Evolutionary conservation across 2,888 invertebrate genomes (phyloP).

Genomic region (Limnephilus lunatus): DNA sequence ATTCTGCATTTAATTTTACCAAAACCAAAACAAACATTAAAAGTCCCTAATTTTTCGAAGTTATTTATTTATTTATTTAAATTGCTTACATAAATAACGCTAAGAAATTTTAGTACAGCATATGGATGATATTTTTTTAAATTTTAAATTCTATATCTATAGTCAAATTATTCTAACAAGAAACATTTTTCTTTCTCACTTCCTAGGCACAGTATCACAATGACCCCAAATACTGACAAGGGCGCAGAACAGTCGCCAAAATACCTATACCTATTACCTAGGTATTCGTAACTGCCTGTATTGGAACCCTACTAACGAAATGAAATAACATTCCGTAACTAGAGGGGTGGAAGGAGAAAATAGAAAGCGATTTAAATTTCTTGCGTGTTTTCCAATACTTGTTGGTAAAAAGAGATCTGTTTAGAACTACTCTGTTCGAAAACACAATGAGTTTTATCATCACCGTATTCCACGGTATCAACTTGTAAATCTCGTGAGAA

Average conservation of each 20-base stretch:
- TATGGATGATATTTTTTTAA: too few relatives aligned
- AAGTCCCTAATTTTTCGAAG: too few relatives aligned
- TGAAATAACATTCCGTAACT: slow-evolving; percentile 40
- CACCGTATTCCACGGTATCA: not conserved
- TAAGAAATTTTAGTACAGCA: too few relatives aligned
- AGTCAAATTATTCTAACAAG: too few relatives aligned
- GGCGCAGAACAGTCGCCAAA: not conserved
- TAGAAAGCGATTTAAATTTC: slow-evolving; percentile 11
- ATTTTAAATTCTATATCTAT: too few relatives aligned
- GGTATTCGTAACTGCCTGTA: not conserved
- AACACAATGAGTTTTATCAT: not conserved
- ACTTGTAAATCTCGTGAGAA: too few relatives aligned
- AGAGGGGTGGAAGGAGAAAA: not conserved
- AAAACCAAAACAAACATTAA: too few relatives aligned
- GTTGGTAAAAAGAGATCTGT: not conserved
- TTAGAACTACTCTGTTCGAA: not conserved
- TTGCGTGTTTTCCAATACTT: not conserved
- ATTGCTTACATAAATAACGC: too few relatives aligned
- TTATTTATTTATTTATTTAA: too few relatives aligned
- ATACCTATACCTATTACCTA: not conserved
- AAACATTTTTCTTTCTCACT: not conserved
- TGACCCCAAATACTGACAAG: slow-evolving; percentile 33
- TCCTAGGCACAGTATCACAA: not conserved
- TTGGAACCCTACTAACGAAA: slow-evolving; percentile 5
- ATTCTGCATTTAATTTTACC: too few relatives aligned